Percentiles rank a stretch among this genome's conserved stretches.
Conservation (phyloP, 2,888 invertebrate genomes). For the Leptothorax acervorum region DNA sequence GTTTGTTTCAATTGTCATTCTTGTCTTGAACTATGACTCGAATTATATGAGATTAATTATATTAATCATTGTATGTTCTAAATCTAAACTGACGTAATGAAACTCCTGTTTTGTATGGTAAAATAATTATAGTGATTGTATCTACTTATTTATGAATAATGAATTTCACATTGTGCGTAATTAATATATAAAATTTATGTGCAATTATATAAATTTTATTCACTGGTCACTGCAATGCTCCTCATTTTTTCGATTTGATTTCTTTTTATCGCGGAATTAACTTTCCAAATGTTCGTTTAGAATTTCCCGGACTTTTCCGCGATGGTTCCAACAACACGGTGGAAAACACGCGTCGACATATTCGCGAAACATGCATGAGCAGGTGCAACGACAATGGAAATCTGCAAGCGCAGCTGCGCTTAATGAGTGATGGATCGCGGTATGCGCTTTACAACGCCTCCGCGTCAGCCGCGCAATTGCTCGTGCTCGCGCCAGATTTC, state of each 20-base stretch:
- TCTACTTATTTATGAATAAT: background rate
- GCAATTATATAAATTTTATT: background rate
- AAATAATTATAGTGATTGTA: conserved; percentile 8
- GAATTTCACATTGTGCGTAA: background rate
- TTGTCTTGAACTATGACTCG: background rate
- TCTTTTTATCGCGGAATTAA: conserved; percentile 2
- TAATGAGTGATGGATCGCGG: conserved; percentile 72
- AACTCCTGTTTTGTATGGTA: background rate
- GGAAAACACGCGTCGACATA: conserved; percentile 49
- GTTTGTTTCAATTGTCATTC: background rate
- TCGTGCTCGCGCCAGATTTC: conserved; percentile 63
- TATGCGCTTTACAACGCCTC: conserved; percentile 61
- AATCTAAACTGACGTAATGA: background rate
- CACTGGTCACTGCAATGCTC: background rate
- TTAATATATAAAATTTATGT: background rate
- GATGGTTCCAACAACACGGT: conserved; percentile 31
- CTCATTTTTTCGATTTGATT: background rate
- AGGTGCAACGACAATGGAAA: conserved; percentile 75
- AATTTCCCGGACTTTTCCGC: conserved; percentile 44
- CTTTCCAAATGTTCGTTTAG: background rate
- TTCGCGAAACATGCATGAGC: conserved; percentile 69
- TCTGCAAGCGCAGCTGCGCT: conserved; percentile 73
- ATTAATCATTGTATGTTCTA: background rate
- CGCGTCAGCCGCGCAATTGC: conserved; percentile 60
- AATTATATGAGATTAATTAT: background rate